A percentile compares a stretch with the other conserved stretches of the same genome.
Conservation (phyloP, 2,113 vertebrate species). For the Rhabdornis inornatus region DNA sequence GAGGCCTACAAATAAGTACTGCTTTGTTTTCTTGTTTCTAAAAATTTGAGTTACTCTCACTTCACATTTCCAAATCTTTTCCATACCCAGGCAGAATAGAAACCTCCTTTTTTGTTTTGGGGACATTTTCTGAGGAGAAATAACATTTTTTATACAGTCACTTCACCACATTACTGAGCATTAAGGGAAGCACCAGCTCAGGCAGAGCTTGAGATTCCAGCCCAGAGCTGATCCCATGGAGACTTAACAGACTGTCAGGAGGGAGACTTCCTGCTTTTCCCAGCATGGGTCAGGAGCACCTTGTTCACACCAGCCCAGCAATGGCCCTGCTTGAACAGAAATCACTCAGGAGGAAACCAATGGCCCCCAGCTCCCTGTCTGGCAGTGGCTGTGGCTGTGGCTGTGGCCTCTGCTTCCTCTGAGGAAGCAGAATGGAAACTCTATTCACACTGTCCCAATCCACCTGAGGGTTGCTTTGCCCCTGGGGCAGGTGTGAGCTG, state of each 20-base stretch:
- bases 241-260: neutral
- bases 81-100: neutral
- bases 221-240: neutral
- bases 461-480: no score
- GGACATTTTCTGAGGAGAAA: neutral
- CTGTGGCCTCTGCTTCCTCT: no score
- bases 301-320: neutral
- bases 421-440: neutral
- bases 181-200: neutral
- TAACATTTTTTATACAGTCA: neutral
- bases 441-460: rapidly evolving
- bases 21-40: neutral
- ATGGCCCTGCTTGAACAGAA: neutral
- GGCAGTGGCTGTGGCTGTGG: neutral
- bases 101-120: neutral
- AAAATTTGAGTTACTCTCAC: neutral
- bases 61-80: conserved; percentile 4
- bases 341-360: neutral
- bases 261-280: neutral
- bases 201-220: neutral
- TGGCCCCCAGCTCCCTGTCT: neutral
- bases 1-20: neutral
- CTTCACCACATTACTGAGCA: neutral
- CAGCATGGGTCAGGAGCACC: neutral
- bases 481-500: neutral